phyloP scores from a whole-genome alignment of 1,140 invertebrate genomes.

The Drosophila pachea region DNA sequence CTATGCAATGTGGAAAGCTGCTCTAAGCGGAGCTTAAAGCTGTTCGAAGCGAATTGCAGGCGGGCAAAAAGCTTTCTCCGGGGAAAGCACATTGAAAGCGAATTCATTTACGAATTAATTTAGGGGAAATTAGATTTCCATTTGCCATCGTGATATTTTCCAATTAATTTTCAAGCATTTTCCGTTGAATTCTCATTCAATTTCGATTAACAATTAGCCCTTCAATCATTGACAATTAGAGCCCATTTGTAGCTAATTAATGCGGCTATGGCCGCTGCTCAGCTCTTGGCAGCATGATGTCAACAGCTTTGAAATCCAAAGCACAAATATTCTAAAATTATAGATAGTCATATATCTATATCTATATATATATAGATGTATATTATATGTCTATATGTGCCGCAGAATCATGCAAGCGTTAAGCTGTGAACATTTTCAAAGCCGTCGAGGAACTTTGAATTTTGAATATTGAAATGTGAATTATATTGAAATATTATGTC shows the following conservation, averaged over 20 bases:
- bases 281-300: conserved; percentile 51
- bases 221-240: conserved; percentile 53
- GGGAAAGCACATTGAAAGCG: too few species aligned
- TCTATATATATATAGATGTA: conserved; percentile 3
- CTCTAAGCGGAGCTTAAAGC: too few species aligned
- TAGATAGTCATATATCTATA: conserved; percentile 16
- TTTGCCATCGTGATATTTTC: too few species aligned
- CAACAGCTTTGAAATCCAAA: conserved; percentile 48
- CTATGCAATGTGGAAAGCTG: too few species aligned
- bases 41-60: too few species aligned
- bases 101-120: too few species aligned
- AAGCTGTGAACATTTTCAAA: conserved; percentile 54
- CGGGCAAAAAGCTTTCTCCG: too few species aligned
- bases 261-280: conserved; percentile 18
- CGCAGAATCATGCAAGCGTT: conserved; percentile 51
- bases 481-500: neutral
- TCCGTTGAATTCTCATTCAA: conserved; percentile 9
- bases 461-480: conserved; percentile 1
- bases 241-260: conserved; percentile 64
- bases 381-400: neutral
- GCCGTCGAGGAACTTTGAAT: conserved; percentile 25
- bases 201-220: conserved; percentile 13
- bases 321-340: conserved; percentile 54
- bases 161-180: conserved; percentile 7
- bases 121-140: too few species aligned